Evolutionary conservation across 1,140 invertebrate species (phyloP), one percentile per base, ranked within the genome.

Genomic region (Oreohelix idahoensis): DNA sequence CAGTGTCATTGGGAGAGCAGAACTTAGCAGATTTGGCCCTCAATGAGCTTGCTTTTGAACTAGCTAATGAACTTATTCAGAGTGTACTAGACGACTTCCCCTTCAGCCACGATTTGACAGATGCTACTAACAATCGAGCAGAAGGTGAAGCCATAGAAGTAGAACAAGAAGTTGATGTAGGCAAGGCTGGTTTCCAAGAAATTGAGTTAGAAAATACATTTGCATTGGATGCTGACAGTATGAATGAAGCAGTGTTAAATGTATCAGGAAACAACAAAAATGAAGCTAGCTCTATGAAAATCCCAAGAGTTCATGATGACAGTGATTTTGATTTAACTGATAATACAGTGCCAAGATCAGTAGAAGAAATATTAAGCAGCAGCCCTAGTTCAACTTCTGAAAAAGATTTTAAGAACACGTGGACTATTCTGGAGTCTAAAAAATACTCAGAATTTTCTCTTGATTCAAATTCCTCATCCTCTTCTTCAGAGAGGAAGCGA

Each of bases 51-150:
- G 88, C 87, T 11, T 87, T 78, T 83, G 84, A 85, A 17, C 51
- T 87, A 1, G 86, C 89, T 36, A 84, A 85, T 51, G 87, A 90
- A 20, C 82, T 90, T 26, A 89, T 90, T 29, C 84, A 89, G 49
- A 84, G 86, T 26, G 87, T 85, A 11, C 71, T 90, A 53, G 88
- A 90, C 0, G 84, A 83, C 26, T 88, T 85, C 75, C 83, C 86
- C 75, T 20, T 75, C 63, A 45, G 51, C 45, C 36, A 78, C 35
- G 63, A 78, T 23, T 39, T 53, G 5, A 63, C 79, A 1, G 73
- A 81, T 23, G 32, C 1, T 29, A n/a, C 13, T 20, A 42, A 4
- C 17, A 26, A 35, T 1, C 8, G 23, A 5, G 13, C 36, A 35
- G 39, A 38, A 38, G 29, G 5, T 73, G 75, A 38, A 53, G 32